Evolutionary conservation across 2,888 invertebrate species (phyloP), one percentile per base, ranked within the genome.

Genomic region (Tipula lateralis): DNA sequence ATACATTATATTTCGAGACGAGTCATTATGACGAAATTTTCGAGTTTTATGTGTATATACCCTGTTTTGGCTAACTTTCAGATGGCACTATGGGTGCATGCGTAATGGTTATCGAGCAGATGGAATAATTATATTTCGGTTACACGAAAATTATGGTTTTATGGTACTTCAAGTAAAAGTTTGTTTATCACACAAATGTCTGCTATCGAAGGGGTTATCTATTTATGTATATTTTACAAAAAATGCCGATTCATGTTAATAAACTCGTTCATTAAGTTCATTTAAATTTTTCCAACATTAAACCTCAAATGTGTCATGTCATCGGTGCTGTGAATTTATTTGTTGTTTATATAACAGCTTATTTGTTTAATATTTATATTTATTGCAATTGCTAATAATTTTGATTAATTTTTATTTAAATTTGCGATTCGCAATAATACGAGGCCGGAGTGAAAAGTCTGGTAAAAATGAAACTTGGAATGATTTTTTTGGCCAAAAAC

Each of bases 131-230:
- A 24, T 24, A 66, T 66, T 66, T 66, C 66, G 66, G 66, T 66
- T 66, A 66, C 66, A 66, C 24, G 66, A 66, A 66, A 66, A 66
- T 66, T 66, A 66, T 66, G 66, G 24, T 66, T 66, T 24, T 66
- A 66, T 66, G 66, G 66, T 66, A 24, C 66, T 66, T 66, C 0
- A 66, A 66, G 66, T 66, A 9, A 66, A 66, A 66, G 19, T 66
- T 24, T 66, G 24, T 24, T 66, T 66, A 66, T 66, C 66, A 66
- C n/a, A n/a, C 9, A 9, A 19, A 12, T 50, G 7, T 66, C 24
- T 66, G 1, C 12, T 24, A 66, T 24, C 66, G 24, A 66, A 66
- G 12, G 66, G 66, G 66, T 66, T 66, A 44, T 44, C 44, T 44
- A 44, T 44, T 44, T 44, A 32, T n/a, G n/a, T 44, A n/a, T 44